These are phyloP conservation scores for Oegoconia quadripuncta DNA, from an alignment of 2,888 invertebrate species.

Conservation along the genomic window DNA sequence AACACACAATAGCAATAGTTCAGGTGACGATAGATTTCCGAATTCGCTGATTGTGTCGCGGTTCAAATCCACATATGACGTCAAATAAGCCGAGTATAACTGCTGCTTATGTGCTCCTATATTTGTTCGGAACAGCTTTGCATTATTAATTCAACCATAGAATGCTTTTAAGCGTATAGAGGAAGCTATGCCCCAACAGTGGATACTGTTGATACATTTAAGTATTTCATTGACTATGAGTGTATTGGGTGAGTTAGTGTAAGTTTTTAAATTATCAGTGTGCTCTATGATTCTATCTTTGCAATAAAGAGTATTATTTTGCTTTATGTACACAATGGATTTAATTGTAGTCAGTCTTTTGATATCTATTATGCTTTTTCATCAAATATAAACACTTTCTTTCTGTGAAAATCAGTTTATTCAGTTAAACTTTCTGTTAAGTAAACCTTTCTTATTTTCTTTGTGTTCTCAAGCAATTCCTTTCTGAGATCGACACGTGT, in stretches of 20 bases:
- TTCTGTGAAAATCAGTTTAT: conserved; percentile 20
- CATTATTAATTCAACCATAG: too few relatives aligned
- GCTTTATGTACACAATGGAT: conserved; percentile 13
- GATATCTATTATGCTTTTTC: conserved; percentile 15
- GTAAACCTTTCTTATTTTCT: conserved; percentile 36
- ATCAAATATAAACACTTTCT: conserved; percentile 19
- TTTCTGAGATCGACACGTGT: conserved; percentile 7
- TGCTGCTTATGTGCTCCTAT: too few relatives aligned
- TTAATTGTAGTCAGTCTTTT: conserved; percentile 9
- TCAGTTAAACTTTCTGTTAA: conserved; percentile 25
- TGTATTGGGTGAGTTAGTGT: too few relatives aligned
- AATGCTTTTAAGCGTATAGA: too few relatives aligned
- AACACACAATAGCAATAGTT: too few relatives aligned
- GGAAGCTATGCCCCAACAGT: too few relatives aligned
- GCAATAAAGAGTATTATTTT: conserved; percentile 21
- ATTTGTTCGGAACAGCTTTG: too few relatives aligned
- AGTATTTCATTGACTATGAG: not conserved
- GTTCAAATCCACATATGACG: too few relatives aligned
- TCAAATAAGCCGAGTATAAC: too few relatives aligned
- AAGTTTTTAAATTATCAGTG: too few relatives aligned
- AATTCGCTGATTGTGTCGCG: too few relatives aligned
- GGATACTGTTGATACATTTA: not conserved
- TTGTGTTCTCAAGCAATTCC: conserved; percentile 33
- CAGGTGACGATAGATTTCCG: too few relatives aligned
- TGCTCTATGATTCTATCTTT: not conserved